A percentile compares a stretch with the other conserved stretches of the same genome.
Conservation (phyloP, 2,888 invertebrate species). For the Diarsia brunnea region DNA sequence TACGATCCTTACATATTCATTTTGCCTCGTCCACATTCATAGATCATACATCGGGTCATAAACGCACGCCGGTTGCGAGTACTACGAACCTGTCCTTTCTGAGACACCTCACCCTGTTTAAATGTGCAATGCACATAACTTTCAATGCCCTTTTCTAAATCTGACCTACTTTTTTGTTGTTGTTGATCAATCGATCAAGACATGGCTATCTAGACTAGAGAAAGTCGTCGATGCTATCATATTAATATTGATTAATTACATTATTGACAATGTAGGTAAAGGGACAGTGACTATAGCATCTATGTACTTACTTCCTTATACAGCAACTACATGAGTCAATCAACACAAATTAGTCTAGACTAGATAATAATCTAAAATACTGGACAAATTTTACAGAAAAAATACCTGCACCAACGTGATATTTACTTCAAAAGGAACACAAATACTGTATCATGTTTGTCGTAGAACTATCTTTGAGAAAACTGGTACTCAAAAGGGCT, state of each 20-base stretch:
- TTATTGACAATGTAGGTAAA: conserved; percentile 9
- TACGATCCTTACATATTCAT: too few relatives aligned
- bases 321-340: neutral
- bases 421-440: neutral
- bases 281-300: neutral
- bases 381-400: neutral
- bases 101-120: neutral
- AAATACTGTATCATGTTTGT: neutral
- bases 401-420: neutral
- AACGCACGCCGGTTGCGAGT: too few relatives aligned
- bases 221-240: conserved; percentile 15
- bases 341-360: conserved; percentile 2
- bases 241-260: conserved; percentile 23
- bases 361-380: neutral
- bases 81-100: too few relatives aligned
- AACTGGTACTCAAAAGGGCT: neutral
- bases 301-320: neutral
- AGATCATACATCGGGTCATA: too few relatives aligned
- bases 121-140: neutral
- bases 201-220: conserved; percentile 6
- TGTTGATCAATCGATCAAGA: conserved; percentile 17
- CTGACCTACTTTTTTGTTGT: conserved; percentile 38
- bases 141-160: conserved; percentile 1
- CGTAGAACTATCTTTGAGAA: neutral
- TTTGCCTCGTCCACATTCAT: too few relatives aligned